Evolutionary conservation across 2,797 vertebrate genomes (phyloP).

Genomic region (Microcaecilia unicolor): DNA sequence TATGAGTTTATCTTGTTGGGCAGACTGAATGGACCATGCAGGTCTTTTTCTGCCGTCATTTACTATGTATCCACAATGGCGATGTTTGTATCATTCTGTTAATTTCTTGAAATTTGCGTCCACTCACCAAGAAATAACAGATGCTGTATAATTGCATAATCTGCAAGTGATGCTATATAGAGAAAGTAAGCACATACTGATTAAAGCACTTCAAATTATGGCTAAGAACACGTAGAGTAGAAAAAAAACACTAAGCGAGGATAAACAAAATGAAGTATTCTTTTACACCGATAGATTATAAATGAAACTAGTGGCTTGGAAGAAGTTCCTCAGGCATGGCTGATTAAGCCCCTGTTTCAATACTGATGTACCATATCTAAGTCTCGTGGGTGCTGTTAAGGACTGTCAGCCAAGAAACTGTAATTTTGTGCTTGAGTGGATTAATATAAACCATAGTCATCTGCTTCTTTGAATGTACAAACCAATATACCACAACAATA

Average conservation of each 20-base stretch:
- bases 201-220: neutral
- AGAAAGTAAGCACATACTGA: neutral
- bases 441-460: conserved; percentile 19
- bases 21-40: too few species aligned
- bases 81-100: too few species aligned
- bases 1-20: too few species aligned
- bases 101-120: too few species aligned
- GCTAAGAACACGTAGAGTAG: neutral
- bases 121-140: too few species aligned
- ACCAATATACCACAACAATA: neutral
- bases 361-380: conserved; percentile 8
- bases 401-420: conserved; percentile 30
- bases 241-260: neutral
- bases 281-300: conserved; percentile 14
- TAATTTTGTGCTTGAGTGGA: conserved; percentile 35
- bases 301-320: conserved; percentile 29
- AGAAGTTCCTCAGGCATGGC: conserved; percentile 18
- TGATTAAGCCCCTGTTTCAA: conserved; percentile 15
- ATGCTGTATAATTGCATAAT: conserved; percentile 15
- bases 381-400: conserved; percentile 26
- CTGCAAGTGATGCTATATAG: conserved; percentile 11
- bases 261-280: conserved; percentile 4
- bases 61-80: too few species aligned
- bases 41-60: too few species aligned
- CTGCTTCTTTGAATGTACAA: conserved; percentile 9